Evolutionary conservation across 2,888 invertebrate genomes (phyloP), one percentile per base, ranked within the genome.

Genomic region (Tetragnatha montana): DNA sequence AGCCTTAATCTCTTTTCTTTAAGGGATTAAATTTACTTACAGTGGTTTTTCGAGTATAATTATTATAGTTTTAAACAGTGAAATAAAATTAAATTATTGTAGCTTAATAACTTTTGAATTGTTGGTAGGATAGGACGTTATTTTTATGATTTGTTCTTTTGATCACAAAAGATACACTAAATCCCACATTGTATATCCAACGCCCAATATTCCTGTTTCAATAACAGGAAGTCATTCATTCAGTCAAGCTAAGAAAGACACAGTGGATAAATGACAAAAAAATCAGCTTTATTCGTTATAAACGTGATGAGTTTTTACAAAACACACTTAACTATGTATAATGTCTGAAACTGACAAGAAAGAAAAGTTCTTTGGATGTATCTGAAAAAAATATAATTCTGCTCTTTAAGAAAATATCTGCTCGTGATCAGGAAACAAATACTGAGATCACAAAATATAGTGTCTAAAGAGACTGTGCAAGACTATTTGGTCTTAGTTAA

Each of bases 231-330:
- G 4, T 35, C 35, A 35, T 35, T 35, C 60, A 60, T 35, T 35
- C 60, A 60, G 17, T 17, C 14, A 60, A 60, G 6, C 60, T 12
- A 60, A 60, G 3, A 60, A 60, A 60, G 60, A 73, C 35, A 47
- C 71, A 6, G 21, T 1, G 14, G 19, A 22, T 17, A 79, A 86
- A 79, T 79, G 79, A 88, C 88, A 88, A 82, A 85, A 89, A 80
- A 80, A 81, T 74, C 35, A 89, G 85, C 85, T 89, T 89, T 89
- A 85, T 89, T 89, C 85, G 51, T 89, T 89, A 89, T 81, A 89
- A 89, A 89, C 81, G 71, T 88, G 82, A 89, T 89, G 89, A 89
- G 80, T 81, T 69, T 89, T 89, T 89, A 89, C 89, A 89, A 89
- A 89, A 89, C 89, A 89, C 80, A 89, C 76, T 88, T 81, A 87